Percentiles rank a stretch among this genome's conserved stretches.
Conservation (phyloP, 1,140 invertebrate species). For the Platyura marginata region DNA sequence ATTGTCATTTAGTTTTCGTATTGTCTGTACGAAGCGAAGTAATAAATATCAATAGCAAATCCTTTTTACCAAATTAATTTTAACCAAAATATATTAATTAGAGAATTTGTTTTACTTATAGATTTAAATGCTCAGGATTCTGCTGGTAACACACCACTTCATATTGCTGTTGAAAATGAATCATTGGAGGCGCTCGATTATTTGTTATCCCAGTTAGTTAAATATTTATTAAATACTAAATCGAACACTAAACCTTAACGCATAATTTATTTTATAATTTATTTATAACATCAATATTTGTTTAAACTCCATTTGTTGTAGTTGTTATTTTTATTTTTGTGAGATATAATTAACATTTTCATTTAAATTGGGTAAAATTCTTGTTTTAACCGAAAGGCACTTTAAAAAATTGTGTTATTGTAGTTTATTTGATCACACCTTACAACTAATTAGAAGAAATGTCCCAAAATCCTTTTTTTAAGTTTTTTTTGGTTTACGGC, state of each 20-base stretch:
- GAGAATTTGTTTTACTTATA: constrained; percentile 23
- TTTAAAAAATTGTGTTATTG: no score
- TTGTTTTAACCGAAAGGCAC: no score
- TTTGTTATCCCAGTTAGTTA: constrained; percentile 48
- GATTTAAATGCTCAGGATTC: constrained; percentile 59
- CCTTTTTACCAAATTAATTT: background rate
- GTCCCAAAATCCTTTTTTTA: no score
- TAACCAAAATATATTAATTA: background rate
- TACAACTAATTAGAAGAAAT: no score
- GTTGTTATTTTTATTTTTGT: background rate
- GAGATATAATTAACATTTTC: no score
- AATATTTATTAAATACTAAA: background rate
- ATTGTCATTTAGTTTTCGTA: no score
- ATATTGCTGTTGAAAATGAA: constrained; percentile 57
- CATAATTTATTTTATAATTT: no score
- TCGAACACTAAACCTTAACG: background rate
- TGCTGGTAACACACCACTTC: constrained; percentile 62
- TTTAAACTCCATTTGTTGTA: background rate
- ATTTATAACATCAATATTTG: background rate
- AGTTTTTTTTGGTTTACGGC: no score
- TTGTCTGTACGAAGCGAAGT: no score
- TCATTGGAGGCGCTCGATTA: constrained; percentile 49
- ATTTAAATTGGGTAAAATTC: no score
- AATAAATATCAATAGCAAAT: no score
- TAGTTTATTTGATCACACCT: no score